Evolutionary conservation across 2,113 vertebrate species (phyloP).

Genomic region (Emydocephalus ijimae): DNA sequence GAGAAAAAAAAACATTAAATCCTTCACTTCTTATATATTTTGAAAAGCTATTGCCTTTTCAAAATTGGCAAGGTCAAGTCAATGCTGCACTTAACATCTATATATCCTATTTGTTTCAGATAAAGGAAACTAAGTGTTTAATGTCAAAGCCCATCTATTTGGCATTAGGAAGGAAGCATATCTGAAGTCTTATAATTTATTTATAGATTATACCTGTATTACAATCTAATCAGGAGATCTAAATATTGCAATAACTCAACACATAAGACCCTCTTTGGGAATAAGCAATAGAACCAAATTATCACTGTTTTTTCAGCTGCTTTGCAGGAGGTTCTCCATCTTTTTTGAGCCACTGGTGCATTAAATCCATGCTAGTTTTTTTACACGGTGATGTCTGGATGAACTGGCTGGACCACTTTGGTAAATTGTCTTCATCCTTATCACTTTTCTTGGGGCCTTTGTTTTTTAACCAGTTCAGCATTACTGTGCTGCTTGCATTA

Average conservation of each 20-base stretch:
- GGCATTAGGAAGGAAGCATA: neutral
- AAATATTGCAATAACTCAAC: neutral
- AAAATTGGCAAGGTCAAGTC: neutral
- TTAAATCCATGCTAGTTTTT: slow-evolving; percentile 53
- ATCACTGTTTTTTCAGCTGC: slow-evolving; percentile 61
- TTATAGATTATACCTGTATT: neutral
- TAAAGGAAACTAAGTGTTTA: slow-evolving; percentile 21
- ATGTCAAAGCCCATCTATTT: slow-evolving; percentile 12
- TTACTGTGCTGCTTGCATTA: slow-evolving; percentile 77
- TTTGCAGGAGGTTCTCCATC: slow-evolving; percentile 63
- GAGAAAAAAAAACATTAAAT: neutral
- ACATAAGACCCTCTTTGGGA: neutral
- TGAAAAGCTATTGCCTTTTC: neutral
- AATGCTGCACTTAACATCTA: neutral
- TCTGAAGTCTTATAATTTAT: neutral
- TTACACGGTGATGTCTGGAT: slow-evolving; percentile 47
- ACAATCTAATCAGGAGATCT: neutral
- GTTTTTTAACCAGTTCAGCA: slow-evolving; percentile 83
- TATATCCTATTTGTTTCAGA: neutral
- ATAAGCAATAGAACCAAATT: neutral
- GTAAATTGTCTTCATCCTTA: rapidly evolving
- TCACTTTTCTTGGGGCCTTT: slow-evolving; percentile 75
- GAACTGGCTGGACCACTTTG: slow-evolving; percentile 65
- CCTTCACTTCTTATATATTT: neutral
- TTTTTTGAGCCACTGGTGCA: slow-evolving; percentile 69